Evolutionary conservation across 2,113 vertebrate genomes (phyloP), one percentile per base, ranked within the genome.

Genomic region (Anseranas semipalmata): DNA sequence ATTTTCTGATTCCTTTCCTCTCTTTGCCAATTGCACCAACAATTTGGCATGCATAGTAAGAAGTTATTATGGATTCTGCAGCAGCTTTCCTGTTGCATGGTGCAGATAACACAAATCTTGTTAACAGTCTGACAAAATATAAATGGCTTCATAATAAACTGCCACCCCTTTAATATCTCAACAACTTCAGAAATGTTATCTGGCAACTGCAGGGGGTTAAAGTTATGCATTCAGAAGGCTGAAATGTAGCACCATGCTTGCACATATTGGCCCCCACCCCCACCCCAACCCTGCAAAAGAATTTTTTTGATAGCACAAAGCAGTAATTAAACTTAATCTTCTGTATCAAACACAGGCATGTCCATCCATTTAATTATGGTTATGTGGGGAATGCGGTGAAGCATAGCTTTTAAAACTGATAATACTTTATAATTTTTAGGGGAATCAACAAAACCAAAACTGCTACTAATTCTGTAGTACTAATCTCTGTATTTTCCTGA

Each of bases 121-220:
- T 89, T 90, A 96, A 91, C 59, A 89, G 81, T 94, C 77, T 96
- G 86, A 97, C 91, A 96, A 96, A 97, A 86, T 90, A 94, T 87
- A 96, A 96, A 96, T 89, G 85, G 82, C 45, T 90, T 97, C 84
- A 95, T 91, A 96, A 95, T 91, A 95, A 97, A 95, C 74, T 90
- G 41, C 89, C 48, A 91, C 71, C 75, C 65, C 72, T 95, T 85
- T 94, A 96, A 84, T 94, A 97, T 95, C 89, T 95, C 87, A 94
- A 83, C 50, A 92, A 95, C 94, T 90, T 95, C 92, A 91, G 67
- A 94, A 97, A 96, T 81, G 82, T 95, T 97, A 96, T 96, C 93
- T 97, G 92, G 71, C 63, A 88, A 63, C 94, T 93, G n/a, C 90
- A 96, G 67, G 68, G 50, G 84, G 32, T 83, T 96, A 76, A 89